Base-by-base conservation (phyloP, 2,113 vertebrate genomes). In the Zingel zingel region DNA sequence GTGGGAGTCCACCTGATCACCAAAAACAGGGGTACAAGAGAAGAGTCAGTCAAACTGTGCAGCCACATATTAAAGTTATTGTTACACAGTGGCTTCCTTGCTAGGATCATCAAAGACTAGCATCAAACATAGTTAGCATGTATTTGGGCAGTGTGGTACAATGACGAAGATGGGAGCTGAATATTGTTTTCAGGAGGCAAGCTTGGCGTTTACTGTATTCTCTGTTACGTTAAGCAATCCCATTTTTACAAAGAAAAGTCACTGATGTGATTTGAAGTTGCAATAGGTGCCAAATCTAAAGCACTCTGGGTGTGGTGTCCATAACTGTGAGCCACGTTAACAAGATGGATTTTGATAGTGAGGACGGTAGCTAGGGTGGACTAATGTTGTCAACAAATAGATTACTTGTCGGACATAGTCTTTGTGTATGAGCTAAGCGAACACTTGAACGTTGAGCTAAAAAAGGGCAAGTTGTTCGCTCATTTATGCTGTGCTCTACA, bases 1-100 rank as follows among this genome's bases (percentile, higher is more conserved):
- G 91, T 99, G 98, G 3, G 98, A 99, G 87, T 99, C 98, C 91
- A 99, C 98, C 98, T 99, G 91, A 67, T 67, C 7, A 79, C 13
- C 53, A 64, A 18, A 48, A 12, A 74, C 15, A 54, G 3, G 30
- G 12, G 23, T 6, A n/a, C 4, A 63, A 30, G 10, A 21, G 8
- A 36, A 5, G 1, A 21, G 36, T 36, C 43, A 73, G 11, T 45
- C 4, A n/a, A 53, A 45, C 58, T 63, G 39, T 63, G 21, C 11
- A 36, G 27, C 4, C 10, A 39, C 30, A 47, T 43, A 0, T 48
- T 30, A n/a, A 47, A 21, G n/a, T 23, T 57, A 23, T 36, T 61
- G 18, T 59, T 10, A 23, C 2, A 23, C 21, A 11, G 39, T 33
- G 27, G 2, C 11, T 51, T 51, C 3, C 0, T 14, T 18, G 11